Conservation (phyloP, 2,888 invertebrate species). For the Tetramorium bicarinatum region DNA sequence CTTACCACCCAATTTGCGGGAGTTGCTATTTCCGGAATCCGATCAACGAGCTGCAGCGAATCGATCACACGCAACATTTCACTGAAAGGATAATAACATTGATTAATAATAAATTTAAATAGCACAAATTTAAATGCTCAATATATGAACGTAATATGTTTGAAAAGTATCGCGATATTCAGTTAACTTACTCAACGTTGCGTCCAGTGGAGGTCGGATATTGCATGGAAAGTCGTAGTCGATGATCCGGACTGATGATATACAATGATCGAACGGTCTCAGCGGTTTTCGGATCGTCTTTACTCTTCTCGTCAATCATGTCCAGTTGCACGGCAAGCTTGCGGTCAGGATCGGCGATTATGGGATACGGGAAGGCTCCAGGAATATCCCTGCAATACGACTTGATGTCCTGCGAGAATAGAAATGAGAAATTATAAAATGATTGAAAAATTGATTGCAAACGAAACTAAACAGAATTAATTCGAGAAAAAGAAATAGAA, state of each 20-base stretch:
- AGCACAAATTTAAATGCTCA: not conserved
- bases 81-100: constrained; percentile 86
- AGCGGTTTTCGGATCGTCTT: constrained; percentile 89
- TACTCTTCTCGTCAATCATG: constrained; percentile 93
- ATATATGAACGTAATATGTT: not conserved
- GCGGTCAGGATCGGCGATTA: constrained; percentile 92
- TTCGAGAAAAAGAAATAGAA: not conserved
- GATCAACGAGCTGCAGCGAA: constrained; percentile 92
- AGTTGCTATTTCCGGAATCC: constrained; percentile 92
- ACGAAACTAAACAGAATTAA: not conserved
- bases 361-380: constrained; percentile 93
- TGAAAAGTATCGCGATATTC: not conserved
- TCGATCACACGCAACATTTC: constrained; percentile 95
- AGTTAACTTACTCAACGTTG: constrained; percentile 92
- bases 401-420: constrained; percentile 88
- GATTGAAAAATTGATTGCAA: constrained; percentile 1
- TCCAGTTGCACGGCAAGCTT: constrained; percentile 91
- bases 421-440: not conserved
- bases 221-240: constrained; percentile 92
- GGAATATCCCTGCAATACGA: constrained; percentile 91
- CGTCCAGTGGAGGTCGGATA: constrained; percentile 95
- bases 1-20: constrained; percentile 95
- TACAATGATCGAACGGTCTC: constrained; percentile 93
- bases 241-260: constrained; percentile 93
- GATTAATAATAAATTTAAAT: not conserved